A percentile compares a stretch with the other conserved stretches of the same genome.
phyloP scores from a whole-genome alignment of 1,140 invertebrate species.

The Coelopa frigida region DNA sequence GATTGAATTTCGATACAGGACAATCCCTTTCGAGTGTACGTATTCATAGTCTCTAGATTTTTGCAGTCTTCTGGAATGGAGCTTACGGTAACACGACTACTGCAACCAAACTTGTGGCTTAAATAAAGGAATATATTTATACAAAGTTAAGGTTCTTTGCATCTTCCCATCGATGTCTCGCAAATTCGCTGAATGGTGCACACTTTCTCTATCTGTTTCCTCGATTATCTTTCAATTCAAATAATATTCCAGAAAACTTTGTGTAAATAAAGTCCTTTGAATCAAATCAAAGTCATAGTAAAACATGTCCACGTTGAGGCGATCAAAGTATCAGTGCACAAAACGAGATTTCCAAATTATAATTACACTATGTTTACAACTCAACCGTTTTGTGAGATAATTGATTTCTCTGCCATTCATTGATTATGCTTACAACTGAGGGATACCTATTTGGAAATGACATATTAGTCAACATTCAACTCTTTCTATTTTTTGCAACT shows the following conservation, averaged over 20 bases:
- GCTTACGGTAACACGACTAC: slow-evolving; percentile 15
- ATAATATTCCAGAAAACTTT: slow-evolving; percentile 25
- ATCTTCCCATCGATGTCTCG: background rate
- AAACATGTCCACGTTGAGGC: no score
- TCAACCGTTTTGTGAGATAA: no score
- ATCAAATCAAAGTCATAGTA: no score
- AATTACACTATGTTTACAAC: no score
- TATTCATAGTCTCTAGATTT: slow-evolving; percentile 6
- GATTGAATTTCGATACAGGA: slow-evolving; percentile 4
- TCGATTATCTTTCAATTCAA: background rate
- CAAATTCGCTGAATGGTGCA: background rate
- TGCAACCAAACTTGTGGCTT: slow-evolving; percentile 10
- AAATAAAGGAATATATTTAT: slow-evolving; percentile 44
- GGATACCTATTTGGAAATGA: no score
- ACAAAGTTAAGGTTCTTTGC: slow-evolving; percentile 42
- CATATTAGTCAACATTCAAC: no score
- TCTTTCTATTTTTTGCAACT: slow-evolving; percentile 9
- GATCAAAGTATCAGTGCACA: no score
- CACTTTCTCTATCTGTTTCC: background rate
- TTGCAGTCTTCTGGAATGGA: slow-evolving; percentile 12
- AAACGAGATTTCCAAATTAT: no score
- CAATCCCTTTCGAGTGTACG: slow-evolving; percentile 6
- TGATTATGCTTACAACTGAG: no score
- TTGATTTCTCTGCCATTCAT: no score
- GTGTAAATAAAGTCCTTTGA: slow-evolving; percentile 45